A percentile compares a stretch with the other conserved stretches of the same genome.
These are phyloP conservation scores for Gorilla gorilla DNA, from an alignment of 2,113 vertebrate genomes.

Conservation along the genomic window DNA sequence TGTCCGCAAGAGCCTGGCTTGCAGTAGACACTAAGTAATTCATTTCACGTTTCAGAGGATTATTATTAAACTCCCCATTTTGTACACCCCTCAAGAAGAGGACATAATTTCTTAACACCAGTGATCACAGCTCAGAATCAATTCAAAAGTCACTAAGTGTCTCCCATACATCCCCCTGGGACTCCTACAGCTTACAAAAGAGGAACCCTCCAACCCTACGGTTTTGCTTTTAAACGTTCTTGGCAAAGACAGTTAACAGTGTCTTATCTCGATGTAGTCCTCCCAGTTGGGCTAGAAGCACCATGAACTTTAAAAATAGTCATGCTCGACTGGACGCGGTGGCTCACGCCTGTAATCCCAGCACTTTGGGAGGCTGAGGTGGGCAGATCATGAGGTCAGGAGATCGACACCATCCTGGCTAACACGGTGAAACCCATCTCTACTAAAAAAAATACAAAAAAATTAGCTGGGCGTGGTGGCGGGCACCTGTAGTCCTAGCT, in stretches of 20 bases:
- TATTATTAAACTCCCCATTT: background rate
- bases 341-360: too few relatives aligned
- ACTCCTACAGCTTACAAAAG: background rate
- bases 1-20: background rate
- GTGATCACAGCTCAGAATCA: background rate
- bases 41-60: background rate
- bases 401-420: too few relatives aligned
- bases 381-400: too few relatives aligned
- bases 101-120: background rate
- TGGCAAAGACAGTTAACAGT: conserved; percentile 12
- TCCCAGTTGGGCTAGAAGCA: background rate
- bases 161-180: background rate
- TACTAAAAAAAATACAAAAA: too few relatives aligned
- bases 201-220: background rate
- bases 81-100: background rate
- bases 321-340: background rate
- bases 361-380: too few relatives aligned
- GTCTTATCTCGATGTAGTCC: background rate
- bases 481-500: too few relatives aligned
- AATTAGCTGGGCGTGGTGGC: too few relatives aligned
- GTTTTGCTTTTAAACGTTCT: conserved; percentile 31
- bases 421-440: too few relatives aligned
- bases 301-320: background rate
- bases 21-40: background rate
- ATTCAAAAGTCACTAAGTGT: background rate